Evolutionary conservation across 2,797 vertebrate species (phyloP), one percentile per base, ranked within the genome.

Genomic region (Eospalax fontanierii): DNA sequence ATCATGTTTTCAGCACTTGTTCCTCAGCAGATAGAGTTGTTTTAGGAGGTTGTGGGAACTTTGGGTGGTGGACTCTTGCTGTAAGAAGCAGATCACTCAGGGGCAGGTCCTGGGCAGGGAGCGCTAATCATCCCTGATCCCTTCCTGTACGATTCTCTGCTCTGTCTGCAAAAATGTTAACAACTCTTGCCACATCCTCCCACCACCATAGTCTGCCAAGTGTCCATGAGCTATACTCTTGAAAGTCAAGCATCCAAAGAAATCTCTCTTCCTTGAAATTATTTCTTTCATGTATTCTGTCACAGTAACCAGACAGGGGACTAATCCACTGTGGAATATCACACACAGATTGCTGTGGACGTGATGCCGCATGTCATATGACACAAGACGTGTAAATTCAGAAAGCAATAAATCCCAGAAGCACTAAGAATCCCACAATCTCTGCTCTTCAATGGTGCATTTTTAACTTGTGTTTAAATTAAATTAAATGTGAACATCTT

Each of bases 401-500:
- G 80, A 85, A 87, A 87, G 57, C 81, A 94, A 74, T 95, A 96
- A 96, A 91, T 14, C 90, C 94, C 9, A 40, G 71, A 43, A 7
- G 11, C 24, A 8, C 86, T 9, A 35, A 65, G 46, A 82, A 85
- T 3, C 21, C 74, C 11, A 33, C 22, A 33, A n/a, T 95, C 82
- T 61, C 80, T 76, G 40, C 59, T 93, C 91, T 15, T 40, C 83
- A 89, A 92, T 73, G 5, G 18, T 63, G 92, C 84, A 66, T 93
- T 96, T 81, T 96, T 81, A 92, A 87, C 91, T 82, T 82, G 24
- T 82, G 59, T 90, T 59, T 59, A 57, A 85, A 85, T 95, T 87
- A 87, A 93, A 90, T 96, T 84, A 92, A 93, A 96, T 84, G 57
- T 4, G 66, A 92, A 46, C 0, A 28, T 30, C 75, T 94, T 7